Evolutionary conservation across 2,888 invertebrate species (phyloP).

Genomic region (Spodoptera picta): DNA sequence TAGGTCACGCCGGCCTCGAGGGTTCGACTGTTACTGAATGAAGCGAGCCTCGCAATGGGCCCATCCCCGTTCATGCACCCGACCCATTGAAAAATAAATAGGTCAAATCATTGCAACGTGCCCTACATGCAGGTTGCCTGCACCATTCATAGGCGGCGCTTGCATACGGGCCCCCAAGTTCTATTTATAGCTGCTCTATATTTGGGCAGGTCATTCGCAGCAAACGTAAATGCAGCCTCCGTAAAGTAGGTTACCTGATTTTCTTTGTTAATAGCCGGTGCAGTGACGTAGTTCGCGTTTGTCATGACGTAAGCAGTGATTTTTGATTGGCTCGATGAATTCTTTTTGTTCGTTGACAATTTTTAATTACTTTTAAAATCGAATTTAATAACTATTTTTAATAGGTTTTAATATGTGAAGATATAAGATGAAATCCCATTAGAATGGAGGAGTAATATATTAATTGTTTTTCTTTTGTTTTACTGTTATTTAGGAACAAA

Average conservation of each 20-base stretch:
- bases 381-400: too few species aligned
- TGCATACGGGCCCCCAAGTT: slow-evolving; percentile 74
- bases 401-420: too few species aligned
- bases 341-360: background rate
- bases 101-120: slow-evolving; percentile 87
- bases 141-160: slow-evolving; percentile 79
- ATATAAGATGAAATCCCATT: too few species aligned
- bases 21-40: slow-evolving; percentile 86
- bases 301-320: slow-evolving; percentile 75
- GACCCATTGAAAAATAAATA: slow-evolving; percentile 87
- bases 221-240: slow-evolving; percentile 82
- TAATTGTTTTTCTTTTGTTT: background rate
- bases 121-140: slow-evolving; percentile 78
- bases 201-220: slow-evolving; percentile 86
- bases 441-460: too few species aligned
- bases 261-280: slow-evolving; percentile 79
- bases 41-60: slow-evolving; percentile 78
- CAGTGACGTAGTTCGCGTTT: slow-evolving; percentile 78
- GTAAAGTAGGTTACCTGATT: slow-evolving; percentile 87
- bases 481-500: too few species aligned
- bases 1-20: slow-evolving; percentile 83
- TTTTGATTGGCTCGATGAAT: slow-evolving; percentile 33
- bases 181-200: slow-evolving; percentile 87
- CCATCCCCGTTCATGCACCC: slow-evolving; percentile 84
- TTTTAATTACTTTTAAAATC: too few species aligned